phyloP scores from a whole-genome alignment of 1,140 invertebrate genomes.

The Conopomorpha cramerella region DNA sequence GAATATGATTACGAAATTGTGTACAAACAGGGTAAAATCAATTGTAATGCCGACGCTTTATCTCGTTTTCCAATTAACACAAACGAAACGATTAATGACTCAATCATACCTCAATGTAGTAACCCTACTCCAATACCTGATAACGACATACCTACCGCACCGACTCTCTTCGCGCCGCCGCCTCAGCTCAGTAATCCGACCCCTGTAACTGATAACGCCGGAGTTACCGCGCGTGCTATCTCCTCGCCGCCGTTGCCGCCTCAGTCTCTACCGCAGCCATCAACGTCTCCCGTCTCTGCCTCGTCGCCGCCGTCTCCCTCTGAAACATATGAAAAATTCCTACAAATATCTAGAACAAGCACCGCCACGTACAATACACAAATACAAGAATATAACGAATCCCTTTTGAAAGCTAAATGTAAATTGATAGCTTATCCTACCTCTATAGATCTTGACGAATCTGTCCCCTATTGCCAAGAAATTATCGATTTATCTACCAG shows the following conservation, averaged over 20 bases:
- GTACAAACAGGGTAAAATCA: conserved; percentile 6
- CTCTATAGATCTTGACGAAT: background rate
- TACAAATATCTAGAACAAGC: conserved; percentile 5
- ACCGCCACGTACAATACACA: conserved; percentile 15
- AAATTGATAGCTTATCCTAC: background rate
- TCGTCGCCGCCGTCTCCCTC: too few relatives aligned
- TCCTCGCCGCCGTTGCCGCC: too few relatives aligned
- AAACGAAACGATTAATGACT: too few relatives aligned
- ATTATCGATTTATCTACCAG: background rate
- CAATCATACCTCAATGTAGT: too few relatives aligned
- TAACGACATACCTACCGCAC: too few relatives aligned
- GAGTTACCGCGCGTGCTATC: too few relatives aligned
- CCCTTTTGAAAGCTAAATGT: conserved; percentile 2
- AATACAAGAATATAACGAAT: conserved; percentile 15
- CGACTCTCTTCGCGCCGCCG: too few relatives aligned
- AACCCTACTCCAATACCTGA: too few relatives aligned
- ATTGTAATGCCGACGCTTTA: background rate
- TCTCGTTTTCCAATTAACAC: background rate
- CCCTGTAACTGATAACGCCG: too few relatives aligned
- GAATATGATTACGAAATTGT: conserved; percentile 13
- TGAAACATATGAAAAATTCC: background rate
- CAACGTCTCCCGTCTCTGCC: too few relatives aligned
- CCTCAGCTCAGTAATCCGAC: too few relatives aligned
- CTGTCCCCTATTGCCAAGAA: background rate
- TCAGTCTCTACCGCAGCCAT: too few relatives aligned